phyloP scores from a whole-genome alignment of 2,113 vertebrate species.

The Perca fluviatilis region DNA sequence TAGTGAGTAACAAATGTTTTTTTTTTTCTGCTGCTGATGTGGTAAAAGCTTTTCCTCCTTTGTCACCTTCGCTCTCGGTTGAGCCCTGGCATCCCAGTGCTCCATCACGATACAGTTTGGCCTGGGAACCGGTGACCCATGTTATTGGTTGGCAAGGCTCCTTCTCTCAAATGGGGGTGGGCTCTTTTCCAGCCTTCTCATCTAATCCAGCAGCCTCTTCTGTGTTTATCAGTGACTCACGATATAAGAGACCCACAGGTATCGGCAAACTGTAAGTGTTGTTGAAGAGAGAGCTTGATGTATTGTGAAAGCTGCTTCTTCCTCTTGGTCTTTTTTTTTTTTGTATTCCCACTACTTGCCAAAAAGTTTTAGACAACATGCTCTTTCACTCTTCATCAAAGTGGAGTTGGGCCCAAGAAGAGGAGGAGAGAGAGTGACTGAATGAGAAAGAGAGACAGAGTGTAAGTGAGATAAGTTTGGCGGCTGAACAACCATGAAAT shows the following conservation, averaged over 20 bases:
- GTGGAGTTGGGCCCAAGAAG: constrained; percentile 51
- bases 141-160: constrained; percentile 71
- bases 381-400: constrained; percentile 75
- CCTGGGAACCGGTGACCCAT: constrained; percentile 72
- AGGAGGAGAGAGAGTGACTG: constrained; percentile 46
- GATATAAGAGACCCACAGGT: constrained; percentile 58
- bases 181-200: constrained; percentile 49
- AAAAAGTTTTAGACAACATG: constrained; percentile 72
- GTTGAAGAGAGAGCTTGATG: constrained; percentile 53
- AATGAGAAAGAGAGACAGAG: constrained; percentile 48
- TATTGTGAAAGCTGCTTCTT: constrained; percentile 66
- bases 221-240: constrained; percentile 60
- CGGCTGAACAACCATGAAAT: constrained; percentile 79
- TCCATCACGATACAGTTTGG: constrained; percentile 71
- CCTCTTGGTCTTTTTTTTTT: constrained; percentile 55
- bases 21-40: constrained; percentile 74
- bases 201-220: constrained; percentile 50
- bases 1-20: constrained; percentile 70
- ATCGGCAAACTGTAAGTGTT: constrained; percentile 53
- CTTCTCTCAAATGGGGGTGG: constrained; percentile 50
- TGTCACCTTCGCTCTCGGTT: constrained; percentile 76
- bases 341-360: constrained; percentile 66
- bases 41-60: constrained; percentile 80
- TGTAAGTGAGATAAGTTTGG: constrained; percentile 76
- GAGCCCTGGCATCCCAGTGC: constrained; percentile 71